These are phyloP conservation scores for Acronicta psi DNA, from an alignment of 2,888 invertebrate genomes.

Conservation along the genomic window DNA sequence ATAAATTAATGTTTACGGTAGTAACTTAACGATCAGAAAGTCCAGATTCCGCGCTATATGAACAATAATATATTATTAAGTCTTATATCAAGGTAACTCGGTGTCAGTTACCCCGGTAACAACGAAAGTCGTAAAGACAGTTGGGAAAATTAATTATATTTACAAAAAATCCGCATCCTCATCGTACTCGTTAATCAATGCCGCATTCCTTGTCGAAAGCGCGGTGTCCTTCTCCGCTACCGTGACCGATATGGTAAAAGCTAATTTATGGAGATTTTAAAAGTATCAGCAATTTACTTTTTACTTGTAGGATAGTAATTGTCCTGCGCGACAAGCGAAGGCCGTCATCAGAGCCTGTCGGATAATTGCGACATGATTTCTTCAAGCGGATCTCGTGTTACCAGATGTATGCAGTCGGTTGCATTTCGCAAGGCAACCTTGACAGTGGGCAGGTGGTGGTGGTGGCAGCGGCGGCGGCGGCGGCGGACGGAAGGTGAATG, in stretches of 20 bases:
- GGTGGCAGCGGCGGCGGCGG: conserved; percentile 59
- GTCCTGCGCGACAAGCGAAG: conserved; percentile 64
- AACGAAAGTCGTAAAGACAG: conserved; percentile 40
- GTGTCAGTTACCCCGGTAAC: conserved; percentile 67
- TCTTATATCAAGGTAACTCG: conserved; percentile 61
- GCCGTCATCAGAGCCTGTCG: conserved; percentile 64
- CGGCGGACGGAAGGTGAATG: conserved; percentile 85
- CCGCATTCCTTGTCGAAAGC: conserved; percentile 27
- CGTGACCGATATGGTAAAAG: conserved; percentile 32
- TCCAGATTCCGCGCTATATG: conserved; percentile 1
- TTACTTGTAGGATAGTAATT: conserved; percentile 50
- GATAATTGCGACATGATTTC: conserved; percentile 71
- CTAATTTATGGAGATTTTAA: conserved; percentile 24
- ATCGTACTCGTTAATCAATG: conserved; percentile 21
- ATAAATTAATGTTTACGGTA: conserved; percentile 15
- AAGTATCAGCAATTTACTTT: conserved; percentile 29
- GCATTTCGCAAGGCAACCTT: conserved; percentile 84
- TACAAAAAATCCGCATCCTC: conserved; percentile 47
- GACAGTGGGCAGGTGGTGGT: conserved; percentile 80
- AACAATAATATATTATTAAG: conserved; percentile 19
- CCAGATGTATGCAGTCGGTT: conserved; percentile 64
- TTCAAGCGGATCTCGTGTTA: conserved; percentile 72
- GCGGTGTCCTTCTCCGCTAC: conserved; percentile 39
- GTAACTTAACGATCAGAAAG: conserved; percentile 11
- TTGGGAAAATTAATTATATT: conserved; percentile 39